Conservation (phyloP, 2,113 vertebrate genomes). For the Callopanchax toddi region DNA sequence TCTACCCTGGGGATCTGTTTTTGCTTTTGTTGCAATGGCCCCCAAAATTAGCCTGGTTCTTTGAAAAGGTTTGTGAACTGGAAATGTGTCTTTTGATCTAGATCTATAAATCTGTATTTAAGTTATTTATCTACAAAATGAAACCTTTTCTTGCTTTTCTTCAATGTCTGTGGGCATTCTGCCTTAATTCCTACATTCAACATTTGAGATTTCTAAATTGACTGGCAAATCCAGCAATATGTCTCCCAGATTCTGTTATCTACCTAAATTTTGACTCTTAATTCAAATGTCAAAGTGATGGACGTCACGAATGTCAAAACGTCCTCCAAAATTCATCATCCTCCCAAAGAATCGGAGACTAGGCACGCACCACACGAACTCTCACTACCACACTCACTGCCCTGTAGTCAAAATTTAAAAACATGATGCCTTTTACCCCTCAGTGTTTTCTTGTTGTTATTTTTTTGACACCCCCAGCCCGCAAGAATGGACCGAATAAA, state of each 20-base stretch:
- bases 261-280: background rate
- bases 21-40: no score
- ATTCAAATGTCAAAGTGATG: background rate
- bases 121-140: no score
- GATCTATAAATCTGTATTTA: no score
- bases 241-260: background rate
- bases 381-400: slow-evolving; percentile 7
- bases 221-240: no score
- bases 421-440: slow-evolving; percentile 17
- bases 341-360: background rate
- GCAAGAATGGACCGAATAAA: slow-evolving; percentile 38
- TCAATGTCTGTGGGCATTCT: no score
- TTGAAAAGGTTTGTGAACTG: no score
- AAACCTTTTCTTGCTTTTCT: no score
- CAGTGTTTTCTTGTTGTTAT: background rate
- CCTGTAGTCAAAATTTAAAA: slow-evolving; percentile 28
- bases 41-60: no score
- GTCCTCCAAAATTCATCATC: slow-evolving; percentile 1
- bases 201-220: no score
- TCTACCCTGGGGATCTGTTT: no score
- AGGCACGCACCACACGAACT: background rate
- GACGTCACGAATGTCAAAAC: background rate
- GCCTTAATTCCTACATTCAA: no score
- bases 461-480: slow-evolving; percentile 29
- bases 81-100: no score